phyloP scores from a whole-genome alignment of 1,140 invertebrate genomes.

The Paramacrobiotus metropolitanus region DNA sequence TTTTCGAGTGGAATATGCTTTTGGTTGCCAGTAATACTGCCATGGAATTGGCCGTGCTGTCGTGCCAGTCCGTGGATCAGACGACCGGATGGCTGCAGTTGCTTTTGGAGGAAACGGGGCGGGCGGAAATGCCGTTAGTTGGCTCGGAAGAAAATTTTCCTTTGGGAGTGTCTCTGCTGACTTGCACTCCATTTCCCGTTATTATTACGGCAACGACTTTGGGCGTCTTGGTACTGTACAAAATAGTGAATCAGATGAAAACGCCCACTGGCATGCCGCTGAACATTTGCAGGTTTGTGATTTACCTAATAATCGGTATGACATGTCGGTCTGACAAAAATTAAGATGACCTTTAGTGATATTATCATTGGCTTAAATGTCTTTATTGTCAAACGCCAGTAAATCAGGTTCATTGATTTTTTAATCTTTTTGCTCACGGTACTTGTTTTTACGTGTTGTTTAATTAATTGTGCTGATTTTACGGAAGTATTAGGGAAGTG shows the following conservation, averaged over 20 bases:
- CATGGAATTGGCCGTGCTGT: background rate
- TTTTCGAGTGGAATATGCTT: background rate
- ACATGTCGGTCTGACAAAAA: background rate
- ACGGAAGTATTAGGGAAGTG: too few relatives aligned
- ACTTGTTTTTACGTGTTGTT: too few relatives aligned
- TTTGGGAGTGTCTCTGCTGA: background rate
- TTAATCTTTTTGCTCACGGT: too few relatives aligned
- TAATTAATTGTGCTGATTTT: too few relatives aligned
- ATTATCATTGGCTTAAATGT: background rate
- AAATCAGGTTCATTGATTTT: too few relatives aligned
- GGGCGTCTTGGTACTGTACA: background rate
- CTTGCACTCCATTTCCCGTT: background rate
- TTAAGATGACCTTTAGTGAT: background rate
- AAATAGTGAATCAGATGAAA: background rate
- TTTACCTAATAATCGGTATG: background rate
- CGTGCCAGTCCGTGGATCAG: background rate
- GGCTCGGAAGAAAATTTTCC: background rate
- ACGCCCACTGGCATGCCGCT: background rate
- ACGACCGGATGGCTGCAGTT: background rate
- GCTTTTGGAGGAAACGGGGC: background rate
- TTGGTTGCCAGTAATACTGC: background rate
- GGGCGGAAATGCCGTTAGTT: background rate
- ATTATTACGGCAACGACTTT: background rate
- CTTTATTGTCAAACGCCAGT: background rate
- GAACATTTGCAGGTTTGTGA: constrained; percentile 2